Percentiles rank a stretch among this genome's conserved stretches.
Evolutionary conservation across 2,888 invertebrate species (phyloP).

Genomic region (Nephrocerus scutellatus): DNA sequence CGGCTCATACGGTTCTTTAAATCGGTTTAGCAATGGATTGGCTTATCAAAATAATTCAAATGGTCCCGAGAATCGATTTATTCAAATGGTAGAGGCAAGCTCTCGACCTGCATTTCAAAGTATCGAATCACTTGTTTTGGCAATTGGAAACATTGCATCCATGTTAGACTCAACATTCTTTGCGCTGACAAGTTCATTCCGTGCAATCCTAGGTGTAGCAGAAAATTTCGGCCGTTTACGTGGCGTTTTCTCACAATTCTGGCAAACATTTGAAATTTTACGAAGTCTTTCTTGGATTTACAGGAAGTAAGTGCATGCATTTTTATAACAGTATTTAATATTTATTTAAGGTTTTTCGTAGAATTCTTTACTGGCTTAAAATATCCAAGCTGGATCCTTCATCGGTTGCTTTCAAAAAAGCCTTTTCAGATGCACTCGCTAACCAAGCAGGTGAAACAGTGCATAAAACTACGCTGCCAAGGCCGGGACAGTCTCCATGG

Average conservation of each 20-base stretch:
- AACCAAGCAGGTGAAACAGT: constrained; percentile 45
- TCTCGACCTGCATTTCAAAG: constrained; percentile 90
- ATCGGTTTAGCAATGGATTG: constrained; percentile 34
- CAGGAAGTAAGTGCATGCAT: constrained; percentile 49
- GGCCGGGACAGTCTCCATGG: constrained; percentile 61
- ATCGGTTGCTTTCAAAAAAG: constrained; percentile 47
- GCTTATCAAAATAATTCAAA: constrained; percentile 31
- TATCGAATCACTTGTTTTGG: constrained; percentile 84
- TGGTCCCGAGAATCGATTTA: constrained; percentile 54
- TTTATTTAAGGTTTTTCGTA: constrained; percentile 16
- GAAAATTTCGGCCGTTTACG: constrained; percentile 86
- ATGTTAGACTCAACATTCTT: constrained; percentile 96
- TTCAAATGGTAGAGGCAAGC: constrained; percentile 84
- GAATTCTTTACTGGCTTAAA: constrained; percentile 42
- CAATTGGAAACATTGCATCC: constrained; percentile 89
- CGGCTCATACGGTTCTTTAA: constrained; percentile 37
- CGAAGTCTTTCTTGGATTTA: constrained; percentile 74
- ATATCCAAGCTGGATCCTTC: constrained; percentile 45
- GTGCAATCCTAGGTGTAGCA: constrained; percentile 91
- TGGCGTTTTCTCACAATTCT: constrained; percentile 75
- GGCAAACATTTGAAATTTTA: constrained; percentile 80
- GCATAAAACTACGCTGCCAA: constrained; percentile 37
- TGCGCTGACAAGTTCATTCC: constrained; percentile 90
- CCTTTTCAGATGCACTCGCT: constrained; percentile 45
- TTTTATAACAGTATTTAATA: constrained; percentile 3